Evolutionary conservation across 2,113 vertebrate genomes (phyloP).

Genomic region (Formicarius rufipectus): DNA sequence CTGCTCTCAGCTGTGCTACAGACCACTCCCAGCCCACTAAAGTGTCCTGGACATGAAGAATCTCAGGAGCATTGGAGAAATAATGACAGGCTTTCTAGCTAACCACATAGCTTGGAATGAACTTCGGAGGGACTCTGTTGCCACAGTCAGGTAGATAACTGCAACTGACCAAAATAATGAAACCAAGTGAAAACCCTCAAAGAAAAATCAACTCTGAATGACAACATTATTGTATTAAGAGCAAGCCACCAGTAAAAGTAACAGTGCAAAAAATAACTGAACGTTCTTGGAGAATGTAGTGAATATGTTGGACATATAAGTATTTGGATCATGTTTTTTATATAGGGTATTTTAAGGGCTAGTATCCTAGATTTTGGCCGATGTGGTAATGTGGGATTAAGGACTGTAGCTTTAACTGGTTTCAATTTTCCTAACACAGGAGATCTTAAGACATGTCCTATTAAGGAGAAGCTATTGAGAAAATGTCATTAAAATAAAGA

Average conservation of each 20-base stretch:
- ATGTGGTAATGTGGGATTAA: background rate
- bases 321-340: background rate
- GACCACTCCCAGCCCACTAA: background rate
- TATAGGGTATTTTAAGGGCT: background rate
- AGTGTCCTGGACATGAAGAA: background rate
- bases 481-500: background rate
- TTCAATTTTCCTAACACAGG: background rate
- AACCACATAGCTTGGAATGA: background rate
- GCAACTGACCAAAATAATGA: background rate
- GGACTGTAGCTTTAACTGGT: background rate
- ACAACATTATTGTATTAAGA: background rate
- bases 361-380: background rate
- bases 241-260: background rate
- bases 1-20: background rate
- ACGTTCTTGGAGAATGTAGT: background rate
- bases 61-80: background rate
- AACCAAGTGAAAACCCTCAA: background rate
- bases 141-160: background rate
- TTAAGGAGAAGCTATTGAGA: background rate
- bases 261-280: background rate
- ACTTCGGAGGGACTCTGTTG: background rate
- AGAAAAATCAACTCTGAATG: background rate
- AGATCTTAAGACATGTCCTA: background rate
- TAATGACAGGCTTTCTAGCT: background rate
- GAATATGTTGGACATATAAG: background rate